phyloP scores from a whole-genome alignment of 2,797 vertebrate species.

The Vireo griseus region DNA sequence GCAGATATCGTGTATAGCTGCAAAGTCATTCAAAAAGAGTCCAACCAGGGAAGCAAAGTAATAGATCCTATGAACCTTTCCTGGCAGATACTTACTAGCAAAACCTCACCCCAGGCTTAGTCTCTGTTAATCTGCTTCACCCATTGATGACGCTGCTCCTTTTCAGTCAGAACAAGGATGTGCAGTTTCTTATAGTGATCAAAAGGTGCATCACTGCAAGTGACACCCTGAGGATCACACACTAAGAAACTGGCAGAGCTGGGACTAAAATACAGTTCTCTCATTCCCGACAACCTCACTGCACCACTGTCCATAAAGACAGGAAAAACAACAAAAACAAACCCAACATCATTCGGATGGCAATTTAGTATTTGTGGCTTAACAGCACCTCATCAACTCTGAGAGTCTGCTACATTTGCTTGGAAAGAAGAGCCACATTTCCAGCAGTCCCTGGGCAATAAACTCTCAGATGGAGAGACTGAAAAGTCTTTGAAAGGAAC shows the following conservation, averaged over 20 bases:
- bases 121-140: not conserved
- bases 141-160: not conserved
- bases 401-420: conserved; percentile 27
- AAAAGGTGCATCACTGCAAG: not conserved
- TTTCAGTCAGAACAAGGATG: not conserved
- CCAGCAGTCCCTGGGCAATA: conserved; percentile 24
- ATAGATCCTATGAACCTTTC: not conserved
- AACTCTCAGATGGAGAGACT: conserved; percentile 7
- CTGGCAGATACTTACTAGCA: not conserved
- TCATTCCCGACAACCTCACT: not conserved
- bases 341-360: not conserved
- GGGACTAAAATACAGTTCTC: not conserved
- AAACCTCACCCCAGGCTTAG: not conserved
- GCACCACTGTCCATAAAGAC: not conserved
- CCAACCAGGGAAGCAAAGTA: not conserved
- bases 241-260: not conserved
- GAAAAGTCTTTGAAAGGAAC: conserved; percentile 51
- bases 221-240: not conserved
- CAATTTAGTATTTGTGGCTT: conserved; percentile 38
- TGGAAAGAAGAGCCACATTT: conserved; percentile 48
- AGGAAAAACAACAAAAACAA: conserved; percentile 21
- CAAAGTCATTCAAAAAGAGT: not conserved
- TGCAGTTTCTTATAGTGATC: not conserved
- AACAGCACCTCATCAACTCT: conserved; percentile 42
- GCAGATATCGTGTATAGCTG: not conserved